phyloP scores from a whole-genome alignment of 2,113 vertebrate genomes.

The Anthoscopus minutus region DNA sequence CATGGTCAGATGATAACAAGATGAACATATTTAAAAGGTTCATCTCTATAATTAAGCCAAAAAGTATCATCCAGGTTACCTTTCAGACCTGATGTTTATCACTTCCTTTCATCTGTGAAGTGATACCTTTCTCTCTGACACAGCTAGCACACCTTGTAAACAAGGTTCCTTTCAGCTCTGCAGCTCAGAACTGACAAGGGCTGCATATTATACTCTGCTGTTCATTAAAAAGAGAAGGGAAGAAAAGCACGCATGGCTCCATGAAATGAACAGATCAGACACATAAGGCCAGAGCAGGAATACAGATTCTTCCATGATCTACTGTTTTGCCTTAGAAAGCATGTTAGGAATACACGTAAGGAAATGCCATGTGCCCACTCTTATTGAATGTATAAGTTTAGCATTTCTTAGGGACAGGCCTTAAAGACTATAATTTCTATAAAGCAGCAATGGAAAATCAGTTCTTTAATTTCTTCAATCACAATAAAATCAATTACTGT shows the following conservation, averaged over 20 bases:
- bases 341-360: background rate
- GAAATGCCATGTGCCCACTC: background rate
- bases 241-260: background rate
- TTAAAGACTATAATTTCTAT: background rate
- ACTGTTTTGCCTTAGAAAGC: background rate
- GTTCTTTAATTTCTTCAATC: background rate
- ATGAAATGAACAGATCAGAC: background rate
- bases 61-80: background rate
- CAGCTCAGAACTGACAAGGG: background rate
- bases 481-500: background rate
- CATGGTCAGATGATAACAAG: background rate
- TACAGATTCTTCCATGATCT: background rate
- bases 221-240: background rate
- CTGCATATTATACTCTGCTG: background rate
- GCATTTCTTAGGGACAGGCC: background rate
- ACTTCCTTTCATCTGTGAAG: background rate
- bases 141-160: background rate
- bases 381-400: background rate
- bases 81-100: background rate
- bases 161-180: background rate
- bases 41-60: background rate
- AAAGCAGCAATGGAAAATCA: background rate
- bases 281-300: background rate
- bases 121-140: background rate
- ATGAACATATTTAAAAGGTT: background rate